These are phyloP conservation scores for Podargus strigoides DNA, from an alignment of 2,797 vertebrate species.

Conservation along the genomic window DNA sequence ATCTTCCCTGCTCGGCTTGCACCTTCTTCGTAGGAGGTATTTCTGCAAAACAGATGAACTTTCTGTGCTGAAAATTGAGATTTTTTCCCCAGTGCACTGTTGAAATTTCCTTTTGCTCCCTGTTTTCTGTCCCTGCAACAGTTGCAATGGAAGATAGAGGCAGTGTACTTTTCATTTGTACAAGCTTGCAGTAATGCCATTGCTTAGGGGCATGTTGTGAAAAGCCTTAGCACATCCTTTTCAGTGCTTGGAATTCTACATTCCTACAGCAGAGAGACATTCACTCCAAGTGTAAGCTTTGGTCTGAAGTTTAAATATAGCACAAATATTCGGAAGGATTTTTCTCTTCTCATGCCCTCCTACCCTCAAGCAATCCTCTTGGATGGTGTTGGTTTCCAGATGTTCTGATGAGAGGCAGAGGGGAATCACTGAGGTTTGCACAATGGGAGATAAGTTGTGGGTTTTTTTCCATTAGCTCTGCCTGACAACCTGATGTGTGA, in stretches of 20 bases:
- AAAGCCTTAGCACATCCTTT: constrained; percentile 37
- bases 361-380: constrained; percentile 23
- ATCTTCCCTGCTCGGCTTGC: background rate
- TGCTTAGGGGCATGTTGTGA: constrained; percentile 14
- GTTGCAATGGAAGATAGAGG: background rate
- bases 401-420: constrained; percentile 20
- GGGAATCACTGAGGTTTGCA: background rate
- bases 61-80: background rate
- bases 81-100: background rate
- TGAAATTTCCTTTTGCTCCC: background rate
- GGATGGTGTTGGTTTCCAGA: constrained; percentile 36
- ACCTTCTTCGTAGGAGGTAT: background rate
- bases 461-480: background rate
- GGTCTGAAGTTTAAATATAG: constrained; percentile 56
- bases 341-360: constrained; percentile 61
- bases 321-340: constrained; percentile 29
- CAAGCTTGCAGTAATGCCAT: background rate
- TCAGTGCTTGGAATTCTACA: constrained; percentile 4
- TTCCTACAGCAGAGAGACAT: constrained; percentile 8
- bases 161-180: background rate
- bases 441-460: background rate
- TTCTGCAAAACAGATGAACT: background rate
- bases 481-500: background rate
- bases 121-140: background rate
- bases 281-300: constrained; percentile 23